A percentile compares a stretch with the other conserved stretches of the same genome.
phyloP scores from a whole-genome alignment of 1,140 invertebrate genomes.

The Mamestra configurata region DNA sequence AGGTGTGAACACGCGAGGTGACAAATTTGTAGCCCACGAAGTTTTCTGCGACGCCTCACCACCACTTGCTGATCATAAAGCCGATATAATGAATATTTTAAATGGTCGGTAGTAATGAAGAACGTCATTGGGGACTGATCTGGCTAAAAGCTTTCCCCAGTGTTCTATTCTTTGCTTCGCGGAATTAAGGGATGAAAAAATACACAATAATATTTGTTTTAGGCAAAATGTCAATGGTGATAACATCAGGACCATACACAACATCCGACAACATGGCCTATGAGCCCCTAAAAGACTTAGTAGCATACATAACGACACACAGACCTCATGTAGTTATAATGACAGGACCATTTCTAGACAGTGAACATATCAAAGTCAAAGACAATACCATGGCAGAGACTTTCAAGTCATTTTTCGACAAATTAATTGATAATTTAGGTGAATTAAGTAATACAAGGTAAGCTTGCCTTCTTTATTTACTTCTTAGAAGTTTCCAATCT shows the following conservation, averaged over 20 bases:
- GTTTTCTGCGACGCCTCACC: conserved; percentile 88
- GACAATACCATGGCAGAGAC: conserved; percentile 89
- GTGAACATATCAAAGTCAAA: conserved; percentile 89
- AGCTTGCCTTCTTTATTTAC: too few species aligned
- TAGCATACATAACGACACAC: conserved; percentile 90
- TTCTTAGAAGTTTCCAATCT: too few species aligned
- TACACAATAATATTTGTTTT: too few species aligned
- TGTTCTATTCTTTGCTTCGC: too few species aligned
- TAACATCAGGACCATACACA: conserved; percentile 95
- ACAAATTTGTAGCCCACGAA: conserved; percentile 91
- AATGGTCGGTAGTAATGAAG: conserved; percentile 65
- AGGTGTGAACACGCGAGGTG: conserved; percentile 91
- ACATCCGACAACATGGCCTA: conserved; percentile 92
- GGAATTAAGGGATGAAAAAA: too few species aligned
- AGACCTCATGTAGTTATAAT: conserved; percentile 94
- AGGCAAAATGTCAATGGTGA: conserved; percentile 91
- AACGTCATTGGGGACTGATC: not conserved
- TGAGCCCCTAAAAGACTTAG: conserved; percentile 94
- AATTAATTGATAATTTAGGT: conserved; percentile 88
- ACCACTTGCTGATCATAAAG: conserved; percentile 69
- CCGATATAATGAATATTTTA: conserved; percentile 72
- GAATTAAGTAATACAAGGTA: conserved; percentile 73
- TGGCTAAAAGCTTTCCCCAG: not conserved
- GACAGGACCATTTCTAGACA: conserved; percentile 95
- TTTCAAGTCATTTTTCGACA: conserved; percentile 92